Evolutionary conservation across 2,113 vertebrate species (phyloP).

Genomic region (Mormyrus lacerda): DNA sequence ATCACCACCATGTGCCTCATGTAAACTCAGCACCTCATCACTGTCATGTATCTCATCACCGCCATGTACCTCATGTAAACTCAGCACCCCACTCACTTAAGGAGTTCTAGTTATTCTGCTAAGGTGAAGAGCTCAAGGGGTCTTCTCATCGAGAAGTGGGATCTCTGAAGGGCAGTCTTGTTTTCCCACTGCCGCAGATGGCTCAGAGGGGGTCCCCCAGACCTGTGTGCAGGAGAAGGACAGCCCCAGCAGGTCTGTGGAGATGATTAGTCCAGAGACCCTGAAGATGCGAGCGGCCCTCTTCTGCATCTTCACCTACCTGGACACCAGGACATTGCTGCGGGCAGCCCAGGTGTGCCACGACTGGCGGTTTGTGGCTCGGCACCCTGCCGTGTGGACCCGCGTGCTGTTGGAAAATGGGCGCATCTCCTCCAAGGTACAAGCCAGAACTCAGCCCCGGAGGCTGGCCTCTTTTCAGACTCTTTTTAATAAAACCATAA

Average conservation of each 20-base stretch:
- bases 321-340: constrained; percentile 90
- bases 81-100: neutral
- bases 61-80: too few relatives aligned
- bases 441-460: neutral
- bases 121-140: neutral
- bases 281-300: constrained; percentile 94
- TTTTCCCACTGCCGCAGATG: neutral
- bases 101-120: neutral
- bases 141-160: neutral
- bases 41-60: too few relatives aligned
- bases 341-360: constrained; percentile 83
- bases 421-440: constrained; percentile 65
- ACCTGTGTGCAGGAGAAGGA: neutral
- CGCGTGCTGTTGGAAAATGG: constrained; percentile 65
- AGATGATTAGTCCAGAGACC: constrained; percentile 95
- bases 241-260: constrained; percentile 72
- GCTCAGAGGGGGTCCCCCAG: neutral
- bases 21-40: too few relatives aligned
- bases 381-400: constrained; percentile 92
- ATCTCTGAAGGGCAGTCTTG: neutral
- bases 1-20: too few relatives aligned
- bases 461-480: neutral
- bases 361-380: constrained; percentile 94
- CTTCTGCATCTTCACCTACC: constrained; percentile 97
- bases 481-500: neutral